phyloP scores from a whole-genome alignment of 2,113 vertebrate genomes.

The Hypomesus transpacificus region DNA sequence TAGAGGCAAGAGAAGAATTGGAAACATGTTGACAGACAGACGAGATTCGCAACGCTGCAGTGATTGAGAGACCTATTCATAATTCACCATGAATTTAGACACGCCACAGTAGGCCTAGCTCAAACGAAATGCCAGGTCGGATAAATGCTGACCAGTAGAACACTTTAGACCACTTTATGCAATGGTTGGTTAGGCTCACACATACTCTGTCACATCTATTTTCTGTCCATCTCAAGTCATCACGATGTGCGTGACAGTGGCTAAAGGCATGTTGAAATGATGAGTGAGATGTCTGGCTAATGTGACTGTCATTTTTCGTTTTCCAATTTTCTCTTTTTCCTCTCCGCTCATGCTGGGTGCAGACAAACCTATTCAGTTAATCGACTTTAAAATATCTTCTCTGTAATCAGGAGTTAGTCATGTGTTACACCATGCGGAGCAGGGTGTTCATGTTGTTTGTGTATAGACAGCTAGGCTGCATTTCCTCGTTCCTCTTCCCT shows the following conservation, averaged over 20 bases:
- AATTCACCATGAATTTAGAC: neutral
- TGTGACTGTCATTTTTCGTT: conserved; percentile 54
- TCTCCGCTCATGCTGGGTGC: conserved; percentile 5
- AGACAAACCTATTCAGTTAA: neutral
- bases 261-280: neutral
- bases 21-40: too few species aligned
- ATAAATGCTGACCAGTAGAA: neutral
- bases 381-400: conserved; percentile 5
- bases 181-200: too few species aligned
- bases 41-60: conserved; percentile 13
- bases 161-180: too few species aligned
- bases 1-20: neutral
- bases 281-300: conserved; percentile 26
- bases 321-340: neutral
- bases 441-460: neutral
- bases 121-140: neutral
- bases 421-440: conserved; percentile 32
- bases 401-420: conserved; percentile 46
- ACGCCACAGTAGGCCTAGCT: neutral
- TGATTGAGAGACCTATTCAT: neutral
- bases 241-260: neutral
- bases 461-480: neutral
- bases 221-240: neutral
- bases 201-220: neutral
- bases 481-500: too few species aligned